Conservation (phyloP, 2,797 vertebrate species). For the Buceros bicornis region DNA sequence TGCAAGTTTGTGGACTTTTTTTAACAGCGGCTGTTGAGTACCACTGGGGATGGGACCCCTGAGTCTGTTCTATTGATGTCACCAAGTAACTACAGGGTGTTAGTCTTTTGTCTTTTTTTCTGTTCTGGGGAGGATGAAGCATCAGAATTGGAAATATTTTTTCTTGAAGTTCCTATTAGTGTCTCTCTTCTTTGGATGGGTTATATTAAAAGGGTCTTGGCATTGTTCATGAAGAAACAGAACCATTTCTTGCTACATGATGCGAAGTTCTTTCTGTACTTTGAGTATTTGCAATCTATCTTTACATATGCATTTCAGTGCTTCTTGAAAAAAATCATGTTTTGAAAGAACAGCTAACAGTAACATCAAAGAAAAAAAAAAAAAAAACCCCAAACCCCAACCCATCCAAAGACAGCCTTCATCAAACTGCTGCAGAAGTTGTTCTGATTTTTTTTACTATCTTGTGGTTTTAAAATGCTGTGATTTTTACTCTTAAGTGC, state of each 20-base stretch:
- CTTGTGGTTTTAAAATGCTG: fast-evolving
- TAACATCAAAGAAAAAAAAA: neutral
- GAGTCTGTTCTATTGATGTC: neutral
- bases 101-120: neutral
- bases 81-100: neutral
- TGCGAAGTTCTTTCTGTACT: neutral
- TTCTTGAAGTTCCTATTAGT: neutral
- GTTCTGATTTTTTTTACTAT: neutral
- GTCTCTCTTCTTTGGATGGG: neutral
- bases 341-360: neutral
- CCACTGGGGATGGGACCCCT: neutral
- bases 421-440: neutral
- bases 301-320: neutral
- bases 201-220: neutral
- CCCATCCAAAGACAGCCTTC: neutral
- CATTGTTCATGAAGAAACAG: neutral
- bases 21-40: neutral
- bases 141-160: neutral
- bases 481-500: neutral
- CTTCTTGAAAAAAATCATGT: neutral
- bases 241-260: neutral
- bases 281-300: neutral
- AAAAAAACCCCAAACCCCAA: neutral
- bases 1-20: too few species aligned
- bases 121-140: neutral